Percentiles rank a stretch among this genome's conserved stretches.
Evolutionary conservation across 2,888 invertebrate species (phyloP).

Genomic region (Lucinisca nassula): DNA sequence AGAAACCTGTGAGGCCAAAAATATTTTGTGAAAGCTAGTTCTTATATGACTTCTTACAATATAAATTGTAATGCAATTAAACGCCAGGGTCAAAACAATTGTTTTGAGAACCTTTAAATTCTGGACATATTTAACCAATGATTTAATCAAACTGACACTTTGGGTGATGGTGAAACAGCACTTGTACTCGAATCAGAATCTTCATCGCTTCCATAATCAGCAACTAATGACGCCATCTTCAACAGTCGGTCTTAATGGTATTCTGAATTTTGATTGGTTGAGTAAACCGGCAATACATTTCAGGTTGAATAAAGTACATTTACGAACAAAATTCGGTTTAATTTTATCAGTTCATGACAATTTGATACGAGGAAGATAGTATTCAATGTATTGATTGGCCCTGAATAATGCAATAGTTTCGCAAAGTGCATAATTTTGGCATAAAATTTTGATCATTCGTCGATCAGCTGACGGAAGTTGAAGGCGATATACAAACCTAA

Average conservation of each 20-base stretch:
- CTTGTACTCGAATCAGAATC: conserved; percentile 68
- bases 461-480: conserved; percentile 86
- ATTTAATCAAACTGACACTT: conserved; percentile 61
- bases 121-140: too few relatives aligned
- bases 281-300: conserved; percentile 70
- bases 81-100: too few relatives aligned
- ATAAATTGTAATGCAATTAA: too few relatives aligned
- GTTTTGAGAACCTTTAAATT: too few relatives aligned
- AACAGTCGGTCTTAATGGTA: conserved; percentile 24
- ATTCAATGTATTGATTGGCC: background rate
- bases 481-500: conserved; percentile 71
- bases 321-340: too few relatives aligned
- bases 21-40: too few relatives aligned
- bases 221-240: conserved; percentile 86
- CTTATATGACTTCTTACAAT: too few relatives aligned
- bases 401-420: background rate
- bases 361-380: background rate
- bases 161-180: background rate
- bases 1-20: too few relatives aligned
- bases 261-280: conserved; percentile 72
- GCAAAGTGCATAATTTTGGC: background rate
- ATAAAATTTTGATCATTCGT: conserved; percentile 70
- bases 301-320: too few relatives aligned
- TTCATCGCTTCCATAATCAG: conserved; percentile 85
- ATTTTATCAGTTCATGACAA: too few relatives aligned